These are phyloP conservation scores for Phlogophora meticulosa DNA, from an alignment of 2,888 invertebrate genomes.

Conservation along the genomic window DNA sequence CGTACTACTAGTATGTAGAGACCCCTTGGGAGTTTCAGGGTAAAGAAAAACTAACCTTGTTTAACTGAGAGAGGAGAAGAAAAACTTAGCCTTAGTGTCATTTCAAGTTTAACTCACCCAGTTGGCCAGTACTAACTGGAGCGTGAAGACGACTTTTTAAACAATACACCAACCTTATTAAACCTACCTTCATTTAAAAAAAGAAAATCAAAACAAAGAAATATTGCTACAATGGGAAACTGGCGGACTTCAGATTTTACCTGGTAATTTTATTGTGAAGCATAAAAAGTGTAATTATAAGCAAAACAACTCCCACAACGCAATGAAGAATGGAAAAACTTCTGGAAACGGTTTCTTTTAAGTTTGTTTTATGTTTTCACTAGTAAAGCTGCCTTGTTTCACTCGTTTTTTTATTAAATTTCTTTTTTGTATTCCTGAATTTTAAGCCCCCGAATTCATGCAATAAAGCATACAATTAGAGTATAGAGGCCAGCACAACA, in stretches of 20 bases:
- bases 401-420: not conserved
- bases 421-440: not conserved
- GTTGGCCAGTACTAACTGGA: conserved; percentile 10
- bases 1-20: no score
- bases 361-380: conserved; percentile 34
- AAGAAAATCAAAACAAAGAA: conserved; percentile 37
- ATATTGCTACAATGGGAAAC: conserved; percentile 56
- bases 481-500: no score
- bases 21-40: no score
- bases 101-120: conserved; percentile 3
- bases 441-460: no score
- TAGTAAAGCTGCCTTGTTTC: not conserved
- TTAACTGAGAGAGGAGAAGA: no score
- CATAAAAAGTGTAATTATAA: conserved; percentile 64
- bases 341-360: conserved; percentile 41
- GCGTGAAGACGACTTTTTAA: conserved; percentile 9
- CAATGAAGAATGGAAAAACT: conserved; percentile 55
- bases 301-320: conserved; percentile 48
- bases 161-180: conserved; percentile 6
- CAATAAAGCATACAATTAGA: no score
- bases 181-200: not conserved
- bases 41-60: no score
- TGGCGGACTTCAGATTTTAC: conserved; percentile 36
- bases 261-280: conserved; percentile 48
- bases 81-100: not conserved